These are phyloP conservation scores for Drosophila gaucha DNA, from an alignment of 2,888 invertebrate species.

Conservation along the genomic window DNA sequence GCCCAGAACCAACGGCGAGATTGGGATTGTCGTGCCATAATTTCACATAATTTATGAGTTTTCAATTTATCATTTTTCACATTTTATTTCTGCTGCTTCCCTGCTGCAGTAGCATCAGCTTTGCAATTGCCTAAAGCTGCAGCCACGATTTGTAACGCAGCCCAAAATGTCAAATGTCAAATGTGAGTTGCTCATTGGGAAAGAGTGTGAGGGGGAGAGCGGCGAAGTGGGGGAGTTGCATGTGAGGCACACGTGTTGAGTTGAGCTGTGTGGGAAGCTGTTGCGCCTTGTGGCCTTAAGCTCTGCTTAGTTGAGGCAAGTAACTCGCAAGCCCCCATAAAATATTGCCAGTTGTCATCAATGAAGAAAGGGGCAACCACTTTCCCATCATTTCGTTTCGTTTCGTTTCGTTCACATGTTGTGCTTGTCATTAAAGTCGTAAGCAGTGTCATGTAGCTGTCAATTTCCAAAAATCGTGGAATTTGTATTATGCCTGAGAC, in stretches of 20 bases:
- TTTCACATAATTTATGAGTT: slow-evolving; percentile 75
- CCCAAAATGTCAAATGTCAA: slow-evolving; percentile 62
- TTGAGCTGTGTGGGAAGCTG: slow-evolving; percentile 49
- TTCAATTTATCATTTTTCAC: slow-evolving; percentile 65
- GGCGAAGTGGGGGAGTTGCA: slow-evolving; percentile 28
- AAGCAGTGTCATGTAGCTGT: slow-evolving; percentile 80
- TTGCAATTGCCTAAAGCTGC: slow-evolving; percentile 23
- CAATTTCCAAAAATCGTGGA: slow-evolving; percentile 70
- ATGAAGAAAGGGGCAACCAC: slow-evolving; percentile 23
- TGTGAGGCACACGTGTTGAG: slow-evolving; percentile 69
- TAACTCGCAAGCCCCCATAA: slow-evolving; percentile 40
- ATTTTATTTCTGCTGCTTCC: slow-evolving; percentile 11
- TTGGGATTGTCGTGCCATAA: slow-evolving; percentile 41
- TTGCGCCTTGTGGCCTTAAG: slow-evolving; percentile 23
- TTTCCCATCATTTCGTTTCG: background rate
- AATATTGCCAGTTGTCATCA: slow-evolving; percentile 70
- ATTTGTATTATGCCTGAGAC: slow-evolving; percentile 29
- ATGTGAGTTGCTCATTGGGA: slow-evolving; percentile 50
- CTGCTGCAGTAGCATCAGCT: too few species aligned
- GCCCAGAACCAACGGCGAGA: slow-evolving; percentile 19
- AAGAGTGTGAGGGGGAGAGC: background rate
- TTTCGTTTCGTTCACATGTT: slow-evolving; percentile 43
- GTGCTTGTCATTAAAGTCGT: slow-evolving; percentile 74
- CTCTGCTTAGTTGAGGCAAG: slow-evolving; percentile 33
- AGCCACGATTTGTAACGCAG: slow-evolving; percentile 48